Evolutionary conservation across 2,113 vertebrate species (phyloP).

Genomic region (Elephas maximus): DNA sequence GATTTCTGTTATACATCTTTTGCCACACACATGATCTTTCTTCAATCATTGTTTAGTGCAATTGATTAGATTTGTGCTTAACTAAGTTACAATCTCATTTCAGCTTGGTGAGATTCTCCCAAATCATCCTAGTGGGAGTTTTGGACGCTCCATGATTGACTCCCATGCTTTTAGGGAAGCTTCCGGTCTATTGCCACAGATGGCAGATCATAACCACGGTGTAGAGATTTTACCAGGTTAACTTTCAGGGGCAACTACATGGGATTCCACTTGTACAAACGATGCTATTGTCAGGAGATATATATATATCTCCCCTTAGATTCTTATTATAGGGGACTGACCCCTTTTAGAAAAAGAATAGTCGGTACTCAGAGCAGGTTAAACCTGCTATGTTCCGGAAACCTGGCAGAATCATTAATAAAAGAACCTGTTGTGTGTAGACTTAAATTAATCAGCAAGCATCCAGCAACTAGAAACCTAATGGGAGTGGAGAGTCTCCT

Average conservation of each 20-base stretch:
- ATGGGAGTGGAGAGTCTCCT: slow-evolving; percentile 76
- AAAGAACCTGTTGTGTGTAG: slow-evolving; percentile 80
- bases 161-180: neutral
- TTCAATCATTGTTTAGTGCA: slow-evolving; percentile 23
- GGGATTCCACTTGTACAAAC: neutral
- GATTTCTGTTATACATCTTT: neutral
- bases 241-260: neutral
- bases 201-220: neutral
- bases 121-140: neutral
- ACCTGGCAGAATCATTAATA: slow-evolving; percentile 82
- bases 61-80: slow-evolving; percentile 38
- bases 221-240: neutral
- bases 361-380: slow-evolving; percentile 68
- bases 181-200: neutral
- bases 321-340: slow-evolving; percentile 52
- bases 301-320: neutral
- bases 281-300: neutral
- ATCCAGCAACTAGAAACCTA: slow-evolving; percentile 74
- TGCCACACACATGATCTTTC: slow-evolving; percentile 12
- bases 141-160: neutral
- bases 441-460: slow-evolving; percentile 85
- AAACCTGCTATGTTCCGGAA: slow-evolving; percentile 77
- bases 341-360: slow-evolving; percentile 68
- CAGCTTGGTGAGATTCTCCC: neutral
- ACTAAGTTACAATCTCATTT: slow-evolving; percentile 21